Base-by-base conservation (phyloP, 2,888 invertebrate species). In the Lochmaea capreae region DNA sequence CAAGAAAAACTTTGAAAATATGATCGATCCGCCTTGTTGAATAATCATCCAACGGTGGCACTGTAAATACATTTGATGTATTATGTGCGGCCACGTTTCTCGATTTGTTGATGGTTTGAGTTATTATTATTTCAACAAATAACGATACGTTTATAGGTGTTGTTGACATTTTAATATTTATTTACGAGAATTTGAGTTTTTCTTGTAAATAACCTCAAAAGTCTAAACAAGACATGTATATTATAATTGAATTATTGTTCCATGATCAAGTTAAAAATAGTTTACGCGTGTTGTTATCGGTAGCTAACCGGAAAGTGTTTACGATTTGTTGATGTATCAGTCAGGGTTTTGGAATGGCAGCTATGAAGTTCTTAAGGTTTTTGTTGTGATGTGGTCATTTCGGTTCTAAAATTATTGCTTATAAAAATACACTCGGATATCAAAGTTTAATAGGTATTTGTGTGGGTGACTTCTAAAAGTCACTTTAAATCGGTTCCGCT, bases 141-240 rank as follows among this genome's bases (percentile, higher is more conserved):
- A 57, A 42, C 57, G 33, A 57, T 42, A 3, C 52, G 52, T 54
- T 54, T 66, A 66, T 52, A 66, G 12, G 67, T 67, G 42, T 11
- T 58, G 67, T 67, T 57, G 67, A 67, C 67, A 67, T 57, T 67
- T 67, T 67, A 58, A 67, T 67, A 57, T 67, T 67, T 67, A 67
- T 67, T 67, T 67, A 54, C 61, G 61, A 61, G 61, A 39, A 26
- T 16, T 39, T n/a, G 3, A 39, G 39, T n/a, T 39, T 61, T 33
- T 16, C 33, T 39, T 39, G 33, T 61, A 61, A 61, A 61, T 39
- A 61, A 61, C 61, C 61, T 61, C 61, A 33, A 22, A 58, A 58
- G 26, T 9, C 12, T 26, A 58, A 58, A 61, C 61, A 61, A 61
- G 61, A 61, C 61, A 61, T 61, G 33, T 61, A 61, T 61, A 61